Base-by-base conservation (phyloP, 1,140 invertebrate genomes). In the Monomorium pharaonis region DNA sequence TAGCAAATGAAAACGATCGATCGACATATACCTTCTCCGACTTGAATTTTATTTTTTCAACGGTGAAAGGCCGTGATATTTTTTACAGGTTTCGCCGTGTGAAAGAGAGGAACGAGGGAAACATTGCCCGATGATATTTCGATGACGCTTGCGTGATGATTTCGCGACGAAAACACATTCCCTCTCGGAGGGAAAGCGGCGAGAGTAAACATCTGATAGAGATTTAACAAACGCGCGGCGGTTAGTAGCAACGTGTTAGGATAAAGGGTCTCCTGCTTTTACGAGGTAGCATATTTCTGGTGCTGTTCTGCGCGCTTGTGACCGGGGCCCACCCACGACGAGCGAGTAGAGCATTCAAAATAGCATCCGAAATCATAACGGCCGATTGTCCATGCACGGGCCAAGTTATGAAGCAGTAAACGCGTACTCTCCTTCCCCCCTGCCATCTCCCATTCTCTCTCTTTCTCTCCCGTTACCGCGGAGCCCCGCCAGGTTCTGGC, bases 251-350 rank as follows among this genome's bases (percentile, higher is more conserved):
- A 67, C 74, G 87, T 78, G 84, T 70, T 62, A 30, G 89, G 87
- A 86, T 84, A 90, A 92, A 93, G 94, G 94, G 92, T 93, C 76
- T 80, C 90, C 86, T 54, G 84, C 86, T 72, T 95, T 95, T 95
- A 95, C 94, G 94, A 95, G 93, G 92, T 93, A 94, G 93, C 94
- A 95, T 95, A 95, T 95, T 94, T 95, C 93, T 94, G 94, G 93
- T 94, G 92, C 92, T 89, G 92, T 92, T 92, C 86, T 88, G 89
- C 92, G 89, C 92, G 78, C 21, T 90, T 49, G 75, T 4, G n/a
- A n/a, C 27, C 83, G 80, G 92, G 44, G 49, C n/a, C 94, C 94
- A 94, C 94, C 94, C 94, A 94, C 86, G 72, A 88, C 72, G 91
- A 74, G 69, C 51, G 85, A 85, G 85, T 83, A 49, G 86, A 83